Evolutionary conservation across 92 coral and sea anemone genomes (phyloP).

Genomic region (Porites cylindrica): DNA sequence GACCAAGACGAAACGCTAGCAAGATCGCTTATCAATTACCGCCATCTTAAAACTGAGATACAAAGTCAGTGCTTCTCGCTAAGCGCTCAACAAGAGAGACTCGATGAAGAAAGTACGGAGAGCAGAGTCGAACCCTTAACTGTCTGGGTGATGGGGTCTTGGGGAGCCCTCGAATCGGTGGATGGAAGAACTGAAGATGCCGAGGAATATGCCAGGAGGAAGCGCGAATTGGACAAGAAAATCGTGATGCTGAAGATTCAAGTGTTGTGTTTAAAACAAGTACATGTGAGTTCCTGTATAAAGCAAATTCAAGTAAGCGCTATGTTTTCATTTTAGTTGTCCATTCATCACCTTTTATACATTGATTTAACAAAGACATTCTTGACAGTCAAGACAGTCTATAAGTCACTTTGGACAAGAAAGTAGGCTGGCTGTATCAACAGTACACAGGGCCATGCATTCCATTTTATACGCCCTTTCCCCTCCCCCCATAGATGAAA

Average conservation of each 20-base stretch:
- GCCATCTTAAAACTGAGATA: constrained; percentile 69
- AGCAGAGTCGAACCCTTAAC: constrained; percentile 60
- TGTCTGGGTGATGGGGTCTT: constrained; percentile 87
- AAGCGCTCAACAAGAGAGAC: constrained; percentile 77
- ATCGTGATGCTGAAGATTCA: constrained; percentile 78
- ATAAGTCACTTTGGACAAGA: too few species aligned
- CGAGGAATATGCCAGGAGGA: constrained; percentile 70
- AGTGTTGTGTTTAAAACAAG: constrained; percentile 77
- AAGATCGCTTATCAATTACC: constrained; percentile 68
- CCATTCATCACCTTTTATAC: not conserved
- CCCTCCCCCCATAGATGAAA: too few species aligned
- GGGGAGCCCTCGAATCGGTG: constrained; percentile 87
- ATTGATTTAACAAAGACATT: too few species aligned
- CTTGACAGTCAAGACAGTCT: too few species aligned
- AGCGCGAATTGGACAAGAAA: constrained; percentile 68
- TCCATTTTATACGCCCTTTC: too few species aligned
- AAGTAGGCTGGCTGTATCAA: too few species aligned
- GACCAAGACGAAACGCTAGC: constrained; percentile 76
- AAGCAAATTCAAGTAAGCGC: constrained; percentile 68
- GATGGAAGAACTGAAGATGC: constrained; percentile 79
- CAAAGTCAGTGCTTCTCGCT: constrained; percentile 72
- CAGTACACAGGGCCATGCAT: too few species aligned
- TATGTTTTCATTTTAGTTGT: not conserved
- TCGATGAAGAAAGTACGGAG: constrained; percentile 70
- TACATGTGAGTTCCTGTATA: constrained; percentile 65